These are phyloP conservation scores for Platyrinchus mystaceus DNA, from an alignment of 2,797 vertebrate species.

Conservation along the genomic window DNA sequence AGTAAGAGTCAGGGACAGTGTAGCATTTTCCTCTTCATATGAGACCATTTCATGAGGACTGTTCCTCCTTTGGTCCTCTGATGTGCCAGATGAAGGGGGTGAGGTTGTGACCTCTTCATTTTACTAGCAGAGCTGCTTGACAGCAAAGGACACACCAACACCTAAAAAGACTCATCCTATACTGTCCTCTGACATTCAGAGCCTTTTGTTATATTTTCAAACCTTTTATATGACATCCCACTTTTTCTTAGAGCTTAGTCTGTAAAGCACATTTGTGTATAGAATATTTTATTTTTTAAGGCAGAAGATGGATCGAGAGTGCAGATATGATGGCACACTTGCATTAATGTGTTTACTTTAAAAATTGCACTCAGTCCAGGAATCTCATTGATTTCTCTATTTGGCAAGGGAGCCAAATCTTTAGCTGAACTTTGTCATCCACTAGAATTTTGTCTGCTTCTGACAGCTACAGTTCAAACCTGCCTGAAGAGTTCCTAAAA, in stretches of 20 bases:
- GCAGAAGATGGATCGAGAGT: not conserved
- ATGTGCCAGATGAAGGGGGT: not conserved
- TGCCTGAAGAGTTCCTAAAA: not conserved
- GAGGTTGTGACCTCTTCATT: slow-evolving; percentile 5
- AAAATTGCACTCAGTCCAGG: not conserved
- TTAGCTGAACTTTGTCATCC: not conserved
- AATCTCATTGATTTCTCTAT: slow-evolving; percentile 4
- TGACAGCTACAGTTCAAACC: not conserved
- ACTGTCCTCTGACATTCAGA: not conserved
- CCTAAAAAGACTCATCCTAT: not conserved
- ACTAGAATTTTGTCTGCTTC: not conserved
- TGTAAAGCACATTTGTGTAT: not conserved
- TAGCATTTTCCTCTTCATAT: not conserved
- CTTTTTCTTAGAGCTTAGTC: not conserved
- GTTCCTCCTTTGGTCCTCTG: not conserved
- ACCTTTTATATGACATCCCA: not conserved
- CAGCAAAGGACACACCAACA: not conserved
- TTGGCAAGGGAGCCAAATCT: not conserved
- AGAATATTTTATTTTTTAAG: slow-evolving; percentile 4
- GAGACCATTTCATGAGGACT: not conserved
- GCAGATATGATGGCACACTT: not conserved
- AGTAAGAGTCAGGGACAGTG: accelerated
- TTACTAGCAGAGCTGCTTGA: not conserved
- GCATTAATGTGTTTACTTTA: not conserved
- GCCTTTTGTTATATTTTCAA: not conserved